Base-by-base conservation (phyloP, 2,888 invertebrate genomes). In the Erebia ligea region DNA sequence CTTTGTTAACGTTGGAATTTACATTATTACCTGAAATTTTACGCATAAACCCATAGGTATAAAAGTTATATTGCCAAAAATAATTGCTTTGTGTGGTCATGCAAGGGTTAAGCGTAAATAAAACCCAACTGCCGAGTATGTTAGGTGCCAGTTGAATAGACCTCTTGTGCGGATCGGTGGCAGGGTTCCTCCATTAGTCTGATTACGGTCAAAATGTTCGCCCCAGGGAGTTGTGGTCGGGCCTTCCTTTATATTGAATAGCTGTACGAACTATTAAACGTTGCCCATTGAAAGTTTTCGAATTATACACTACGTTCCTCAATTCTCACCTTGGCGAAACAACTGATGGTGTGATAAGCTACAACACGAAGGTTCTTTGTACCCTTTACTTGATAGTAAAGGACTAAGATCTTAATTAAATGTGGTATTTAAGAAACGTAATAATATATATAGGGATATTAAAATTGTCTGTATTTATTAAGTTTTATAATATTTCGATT, bases 191-290 rank as follows among this genome's bases (percentile, higher is more conserved):
- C 89, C 90, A 91, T 91, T 91, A 91, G 88, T 83, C 84, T 91
- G 91, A 91, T 91, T 91, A 91, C 91, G 90, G 90, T 89, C 90
- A 87, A 88, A 89, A 88, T 84, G 86, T 81, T 84, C 86, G 81
- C 82, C 85, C 86, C 82, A 81, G 73, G 83, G 85, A 88, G 83
- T 81, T 67, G 61, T 79, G 65, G 65, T 56, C 71, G 71, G 52
- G 68, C 73, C 67, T 69, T 73, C 65, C 68, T 73, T 72, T 71
- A 71, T 72, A 75, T 69, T 73, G 69, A 68, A 72, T 74, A 72
- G 72, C 74, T 69, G 67, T 71, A 58, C 69, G 68, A 67, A 64
- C 73, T 73, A 73, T 73, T 73, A 73, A 65, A 71, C 65, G 69
- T 68, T 64, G 69, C 59, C 69, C 69, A 69, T 71, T 56, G 69